These are phyloP conservation scores for Neolamprologus variostigma DNA, from an alignment of 2,113 vertebrate genomes.

Conservation along the genomic window DNA sequence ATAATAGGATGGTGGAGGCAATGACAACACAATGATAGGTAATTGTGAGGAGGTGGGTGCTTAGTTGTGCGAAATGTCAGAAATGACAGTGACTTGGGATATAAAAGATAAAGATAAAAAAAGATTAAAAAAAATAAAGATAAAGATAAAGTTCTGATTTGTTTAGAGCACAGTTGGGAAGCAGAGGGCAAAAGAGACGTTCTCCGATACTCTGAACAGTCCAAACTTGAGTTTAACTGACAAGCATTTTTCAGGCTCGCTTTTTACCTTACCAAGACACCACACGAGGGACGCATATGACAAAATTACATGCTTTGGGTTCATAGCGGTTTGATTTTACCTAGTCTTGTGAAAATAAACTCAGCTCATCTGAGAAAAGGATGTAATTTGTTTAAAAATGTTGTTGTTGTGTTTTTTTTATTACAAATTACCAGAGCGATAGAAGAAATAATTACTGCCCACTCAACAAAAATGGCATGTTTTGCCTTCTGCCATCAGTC, in stretches of 20 bases:
- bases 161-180: background rate
- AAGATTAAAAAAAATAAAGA: fast-evolving
- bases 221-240: background rate
- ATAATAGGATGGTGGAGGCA: conserved; percentile 40
- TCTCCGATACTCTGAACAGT: background rate
- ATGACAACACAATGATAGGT: conserved; percentile 56
- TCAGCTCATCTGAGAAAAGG: background rate
- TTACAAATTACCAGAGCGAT: background rate
- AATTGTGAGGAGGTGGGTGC: conserved; percentile 31
- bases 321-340: background rate
- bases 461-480: background rate
- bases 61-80: conserved; percentile 22
- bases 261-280: background rate
- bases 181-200: background rate
- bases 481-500: background rate
- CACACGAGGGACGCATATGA: fast-evolving
- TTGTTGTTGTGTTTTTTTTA: background rate
- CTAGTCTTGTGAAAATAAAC: background rate
- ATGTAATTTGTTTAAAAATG: background rate
- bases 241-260: background rate
- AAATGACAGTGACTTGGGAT: background rate
- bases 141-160: background rate
- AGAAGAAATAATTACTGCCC: background rate
- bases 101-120: background rate
- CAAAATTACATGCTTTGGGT: background rate